Percentiles rank a stretch among this genome's conserved stretches.
Evolutionary conservation across 2,113 vertebrate species (phyloP).

Genomic region (Cranoglanis bouderius): DNA sequence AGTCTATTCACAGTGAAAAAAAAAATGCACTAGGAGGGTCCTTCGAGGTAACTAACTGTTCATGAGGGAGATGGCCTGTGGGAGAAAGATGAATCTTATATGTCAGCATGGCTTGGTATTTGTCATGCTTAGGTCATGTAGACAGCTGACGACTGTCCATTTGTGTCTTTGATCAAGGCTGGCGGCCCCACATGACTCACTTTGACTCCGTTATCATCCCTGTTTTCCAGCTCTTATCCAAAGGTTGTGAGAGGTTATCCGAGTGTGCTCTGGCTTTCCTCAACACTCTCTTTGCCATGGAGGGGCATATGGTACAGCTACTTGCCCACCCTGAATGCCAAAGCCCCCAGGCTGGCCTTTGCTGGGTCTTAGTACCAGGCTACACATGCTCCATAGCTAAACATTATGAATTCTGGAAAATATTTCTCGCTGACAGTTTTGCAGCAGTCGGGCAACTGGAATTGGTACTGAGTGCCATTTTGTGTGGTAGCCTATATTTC

Average conservation of each 20-base stretch:
- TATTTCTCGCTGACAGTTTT: not conserved
- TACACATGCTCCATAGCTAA: not conserved
- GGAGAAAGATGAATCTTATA: not conserved
- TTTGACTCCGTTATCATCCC: not conserved
- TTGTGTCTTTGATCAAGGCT: not conserved
- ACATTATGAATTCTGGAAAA: not conserved
- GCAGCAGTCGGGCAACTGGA: not conserved
- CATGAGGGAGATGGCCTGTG: too few species aligned
- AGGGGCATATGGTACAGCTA: slow-evolving; percentile 35
- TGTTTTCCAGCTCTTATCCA: not conserved
- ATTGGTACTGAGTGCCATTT: not conserved
- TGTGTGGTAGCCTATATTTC: not conserved
- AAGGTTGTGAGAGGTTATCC: slow-evolving; percentile 39
- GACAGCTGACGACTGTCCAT: not conserved
- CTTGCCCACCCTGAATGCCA: slow-evolving; percentile 16
- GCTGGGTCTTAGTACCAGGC: not conserved
- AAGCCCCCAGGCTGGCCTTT: not conserved
- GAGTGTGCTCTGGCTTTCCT: slow-evolving; percentile 18
- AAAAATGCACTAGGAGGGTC: too few species aligned
- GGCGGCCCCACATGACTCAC: not conserved
- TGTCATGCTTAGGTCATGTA: not conserved
- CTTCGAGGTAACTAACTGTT: too few species aligned
- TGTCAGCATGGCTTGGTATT: not conserved
- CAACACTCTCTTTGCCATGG: not conserved
- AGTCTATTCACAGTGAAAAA: too few species aligned